Percentiles rank a stretch among this genome's conserved stretches.
Conservation (phyloP, 35 echinoderm and acorn worm species). For the Strongylocentrotus purpuratus region DNA sequence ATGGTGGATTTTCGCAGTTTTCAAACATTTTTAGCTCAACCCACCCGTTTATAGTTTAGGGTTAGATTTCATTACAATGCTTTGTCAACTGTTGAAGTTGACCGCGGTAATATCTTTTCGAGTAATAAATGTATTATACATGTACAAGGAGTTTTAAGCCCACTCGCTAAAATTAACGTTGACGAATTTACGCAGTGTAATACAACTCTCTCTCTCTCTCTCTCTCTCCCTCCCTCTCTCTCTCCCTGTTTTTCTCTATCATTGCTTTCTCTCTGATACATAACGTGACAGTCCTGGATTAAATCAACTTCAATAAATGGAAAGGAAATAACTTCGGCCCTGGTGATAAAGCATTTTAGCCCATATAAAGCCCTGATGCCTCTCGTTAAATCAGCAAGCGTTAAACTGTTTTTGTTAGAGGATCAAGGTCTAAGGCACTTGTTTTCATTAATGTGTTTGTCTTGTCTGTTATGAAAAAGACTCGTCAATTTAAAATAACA, state of each 20-base stretch:
- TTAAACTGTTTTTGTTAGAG: neutral
- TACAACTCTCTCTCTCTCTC: neutral
- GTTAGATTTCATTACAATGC: no score
- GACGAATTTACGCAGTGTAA: no score
- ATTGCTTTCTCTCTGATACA: no score
- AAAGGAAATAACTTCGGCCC: neutral
- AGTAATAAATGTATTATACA: no score
- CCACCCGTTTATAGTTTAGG: no score
- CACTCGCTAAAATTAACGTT: neutral
- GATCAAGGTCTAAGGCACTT: neutral
- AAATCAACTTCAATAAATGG: neutral
- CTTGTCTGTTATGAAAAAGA: constrained; percentile 1
- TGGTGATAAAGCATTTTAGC: neutral
- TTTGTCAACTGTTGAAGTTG: no score
- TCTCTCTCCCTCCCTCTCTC: neutral
- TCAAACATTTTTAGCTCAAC: no score
- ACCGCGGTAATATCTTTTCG: no score
- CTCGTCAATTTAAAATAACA: neutral
- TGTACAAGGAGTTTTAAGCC: no score
- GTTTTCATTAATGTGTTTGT: neutral
- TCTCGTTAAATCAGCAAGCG: neutral
- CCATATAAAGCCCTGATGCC: neutral
- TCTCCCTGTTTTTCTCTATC: no score
- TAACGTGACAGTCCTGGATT: neutral
- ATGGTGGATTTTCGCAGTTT: no score